Conservation (phyloP, 2,113 vertebrate genomes). For the Nothocercus nigrocapillus region DNA sequence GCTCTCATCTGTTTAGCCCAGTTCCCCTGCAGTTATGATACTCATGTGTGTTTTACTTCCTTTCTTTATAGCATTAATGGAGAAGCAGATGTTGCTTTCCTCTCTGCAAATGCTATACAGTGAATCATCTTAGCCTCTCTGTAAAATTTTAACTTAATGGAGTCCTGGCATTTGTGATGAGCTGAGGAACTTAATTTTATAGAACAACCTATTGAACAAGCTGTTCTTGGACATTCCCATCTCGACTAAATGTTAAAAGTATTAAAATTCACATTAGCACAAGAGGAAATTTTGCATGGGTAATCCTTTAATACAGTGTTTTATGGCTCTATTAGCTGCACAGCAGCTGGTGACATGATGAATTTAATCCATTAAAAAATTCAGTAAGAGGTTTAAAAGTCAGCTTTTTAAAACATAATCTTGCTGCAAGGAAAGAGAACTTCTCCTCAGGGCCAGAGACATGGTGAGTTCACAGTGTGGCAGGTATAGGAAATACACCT, state of each 20-base stretch:
- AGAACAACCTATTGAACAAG: conserved; percentile 89
- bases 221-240: conserved; percentile 89
- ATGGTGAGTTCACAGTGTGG: conserved; percentile 75
- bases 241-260: conserved; percentile 91
- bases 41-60: conserved; percentile 47
- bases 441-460: conserved; percentile 78
- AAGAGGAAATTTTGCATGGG: conserved; percentile 89
- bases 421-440: conserved; percentile 83
- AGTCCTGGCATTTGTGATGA: conserved; percentile 90
- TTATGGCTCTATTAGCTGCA: conserved; percentile 90
- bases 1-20: neutral
- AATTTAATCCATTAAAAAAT: conserved; percentile 91
- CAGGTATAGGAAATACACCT: conserved; percentile 76
- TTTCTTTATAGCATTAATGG: conserved; percentile 62
- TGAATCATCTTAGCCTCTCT: conserved; percentile 84
- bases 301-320: conserved; percentile 91
- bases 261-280: conserved; percentile 91
- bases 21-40: neutral
- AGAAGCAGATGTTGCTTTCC: conserved; percentile 80
- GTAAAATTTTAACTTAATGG: conserved; percentile 87
- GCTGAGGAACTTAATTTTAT: conserved; percentile 87
- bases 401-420: conserved; percentile 89
- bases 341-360: conserved; percentile 90
- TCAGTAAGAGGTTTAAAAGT: conserved; percentile 89
- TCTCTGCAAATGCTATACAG: conserved; percentile 74